Evolutionary conservation across 2,113 vertebrate species (phyloP), one percentile per base, ranked within the genome.

Genomic region (Chaetorhynchus papuensis): DNA sequence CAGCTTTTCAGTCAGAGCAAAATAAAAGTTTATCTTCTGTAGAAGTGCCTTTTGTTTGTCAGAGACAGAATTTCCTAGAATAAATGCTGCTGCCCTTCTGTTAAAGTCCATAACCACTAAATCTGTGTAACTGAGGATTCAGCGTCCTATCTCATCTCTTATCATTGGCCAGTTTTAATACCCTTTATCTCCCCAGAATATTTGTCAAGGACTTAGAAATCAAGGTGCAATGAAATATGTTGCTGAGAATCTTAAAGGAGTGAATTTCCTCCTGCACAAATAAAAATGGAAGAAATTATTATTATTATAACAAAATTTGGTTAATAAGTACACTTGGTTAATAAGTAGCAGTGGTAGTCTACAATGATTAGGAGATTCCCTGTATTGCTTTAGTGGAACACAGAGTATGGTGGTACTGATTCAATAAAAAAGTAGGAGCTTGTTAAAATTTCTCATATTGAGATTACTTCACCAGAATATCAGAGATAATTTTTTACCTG

Each of bases 51-150:
- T 95, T 82, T 79, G 61, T 79, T 95, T 96, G 66, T 71, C 74
- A 72, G 69, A 92, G 72, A 57, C 31, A 95, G 74, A 87, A 60
- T 87, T 84, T 95, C 83, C 42, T 52, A 87, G 30, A 93, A 95
- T 83, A 96, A 96, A 96, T 93, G 74, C 26, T 68, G 14, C 37
- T 94, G 96, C 87, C 89, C 89, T 97, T 96, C 95, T 87, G 47
- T 53, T 95, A 68, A 94, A 96, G 61, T 87, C 94, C 66, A 65
- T 91, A 89, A 57, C 89, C 61, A 93, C 81, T 87, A 96, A 96
- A 95, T 94, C 89, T 96, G 77, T 96, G 61, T 94, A 97, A 97
- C 89, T n/a, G 93, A 91, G 89, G 83, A 95, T 94, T 94, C 87
- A 69, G 31, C 54, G 41, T 76, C 45, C 81, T 61, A 82, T 72